Evolutionary conservation across 2,888 invertebrate genomes (phyloP).

Genomic region (Parnassius orleans): DNA sequence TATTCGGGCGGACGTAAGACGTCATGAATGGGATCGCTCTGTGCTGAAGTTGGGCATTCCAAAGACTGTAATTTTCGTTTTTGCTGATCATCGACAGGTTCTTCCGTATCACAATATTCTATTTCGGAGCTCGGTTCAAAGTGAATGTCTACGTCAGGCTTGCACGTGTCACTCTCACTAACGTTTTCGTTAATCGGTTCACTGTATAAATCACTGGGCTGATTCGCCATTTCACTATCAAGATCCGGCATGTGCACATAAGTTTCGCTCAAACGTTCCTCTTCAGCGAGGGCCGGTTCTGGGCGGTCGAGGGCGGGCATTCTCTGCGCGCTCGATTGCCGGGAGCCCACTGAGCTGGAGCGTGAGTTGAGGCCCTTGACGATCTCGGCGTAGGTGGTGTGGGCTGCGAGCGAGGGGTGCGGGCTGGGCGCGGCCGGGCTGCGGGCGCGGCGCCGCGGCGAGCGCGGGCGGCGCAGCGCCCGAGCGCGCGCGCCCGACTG

Average conservation of each 20-base stretch:
- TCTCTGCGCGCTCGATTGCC: constrained; percentile 44
- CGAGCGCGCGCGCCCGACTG: constrained; percentile 56
- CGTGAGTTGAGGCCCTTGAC: constrained; percentile 82
- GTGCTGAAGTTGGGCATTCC: constrained; percentile 24
- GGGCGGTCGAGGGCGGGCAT: constrained; percentile 27
- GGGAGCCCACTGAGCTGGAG: constrained; percentile 56
- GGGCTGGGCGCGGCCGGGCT: constrained; percentile 57
- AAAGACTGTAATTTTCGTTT: constrained; percentile 35
- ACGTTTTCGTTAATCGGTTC: constrained; percentile 50
- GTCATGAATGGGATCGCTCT: constrained; percentile 27
- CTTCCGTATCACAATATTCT: constrained; percentile 36
- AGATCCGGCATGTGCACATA: constrained; percentile 45
- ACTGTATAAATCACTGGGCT: constrained; percentile 46
- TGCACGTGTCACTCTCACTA: constrained; percentile 64
- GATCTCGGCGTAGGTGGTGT: constrained; percentile 89
- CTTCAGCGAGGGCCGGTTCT: constrained; percentile 32
- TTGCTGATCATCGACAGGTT: constrained; percentile 39
- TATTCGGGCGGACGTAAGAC: constrained; percentile 40
- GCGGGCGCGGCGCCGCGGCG: constrained; percentile 37
- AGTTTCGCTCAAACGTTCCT: constrained; percentile 41
- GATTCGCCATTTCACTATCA: constrained; percentile 43
- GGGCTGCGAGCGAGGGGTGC: constrained; percentile 74
- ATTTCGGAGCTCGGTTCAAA: constrained; percentile 37
- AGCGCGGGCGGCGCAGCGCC: constrained; percentile 70
- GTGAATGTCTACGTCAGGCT: constrained; percentile 46